phyloP scores from a whole-genome alignment of 2,888 invertebrate species.

The Gnatocerus cornutus region DNA sequence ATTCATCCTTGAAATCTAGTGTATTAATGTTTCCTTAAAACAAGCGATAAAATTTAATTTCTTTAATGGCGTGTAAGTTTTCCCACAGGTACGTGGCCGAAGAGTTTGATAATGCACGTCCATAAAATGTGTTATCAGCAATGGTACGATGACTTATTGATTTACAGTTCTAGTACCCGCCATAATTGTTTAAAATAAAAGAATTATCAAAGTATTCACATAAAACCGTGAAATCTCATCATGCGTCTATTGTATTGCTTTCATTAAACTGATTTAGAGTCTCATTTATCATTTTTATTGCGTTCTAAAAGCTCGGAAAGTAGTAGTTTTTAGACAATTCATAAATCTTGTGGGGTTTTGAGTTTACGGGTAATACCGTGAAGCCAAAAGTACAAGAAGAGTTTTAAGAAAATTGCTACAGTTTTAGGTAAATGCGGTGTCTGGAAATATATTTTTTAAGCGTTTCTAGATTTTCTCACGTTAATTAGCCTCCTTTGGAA shows the following conservation, averaged over 20 bases:
- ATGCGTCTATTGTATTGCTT: not conserved
- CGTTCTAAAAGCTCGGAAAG: not conserved
- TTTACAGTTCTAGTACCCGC: no score
- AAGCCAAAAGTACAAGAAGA: no score
- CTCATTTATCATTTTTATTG: slow-evolving; percentile 19
- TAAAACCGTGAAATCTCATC: not conserved
- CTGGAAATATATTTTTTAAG: not conserved
- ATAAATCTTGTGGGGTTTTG: slow-evolving; percentile 5
- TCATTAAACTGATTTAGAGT: slow-evolving; percentile 14
- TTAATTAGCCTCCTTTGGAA: slow-evolving; percentile 24
- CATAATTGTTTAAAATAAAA: not conserved
- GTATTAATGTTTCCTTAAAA: no score
- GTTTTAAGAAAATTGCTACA: no score
- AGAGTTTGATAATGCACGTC: no score
- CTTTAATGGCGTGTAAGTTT: no score
- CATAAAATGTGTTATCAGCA: no score
- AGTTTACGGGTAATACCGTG: not conserved
- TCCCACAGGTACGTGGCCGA: no score
- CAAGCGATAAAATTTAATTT: no score
- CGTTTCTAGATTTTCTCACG: slow-evolving; percentile 12
- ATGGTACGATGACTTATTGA: no score
- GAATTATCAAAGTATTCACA: slow-evolving; percentile 1
- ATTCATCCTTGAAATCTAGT: no score
- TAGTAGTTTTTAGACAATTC: slow-evolving; percentile 2
- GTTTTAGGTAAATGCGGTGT: no score